phyloP scores from a whole-genome alignment of 2,113 vertebrate genomes.

The Thermophis baileyi region DNA sequence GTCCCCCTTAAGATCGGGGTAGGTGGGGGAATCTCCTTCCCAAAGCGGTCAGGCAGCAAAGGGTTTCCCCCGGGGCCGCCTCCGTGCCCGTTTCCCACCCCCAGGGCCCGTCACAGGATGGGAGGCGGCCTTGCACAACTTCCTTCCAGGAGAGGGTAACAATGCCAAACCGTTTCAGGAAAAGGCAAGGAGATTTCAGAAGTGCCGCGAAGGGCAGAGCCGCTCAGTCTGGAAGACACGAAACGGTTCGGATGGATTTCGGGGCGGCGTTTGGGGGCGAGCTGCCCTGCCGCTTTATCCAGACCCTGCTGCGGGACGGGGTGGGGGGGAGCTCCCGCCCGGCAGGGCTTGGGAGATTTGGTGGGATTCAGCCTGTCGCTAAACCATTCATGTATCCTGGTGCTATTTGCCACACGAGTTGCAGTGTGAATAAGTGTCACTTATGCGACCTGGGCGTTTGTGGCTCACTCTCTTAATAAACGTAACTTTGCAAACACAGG shows the following conservation, averaged over 20 bases:
- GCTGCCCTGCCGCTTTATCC: too few species aligned
- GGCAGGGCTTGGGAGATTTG: too few species aligned
- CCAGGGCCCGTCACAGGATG: not conserved
- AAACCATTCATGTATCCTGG: too few species aligned
- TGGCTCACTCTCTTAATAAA: not conserved
- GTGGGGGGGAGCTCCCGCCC: too few species aligned
- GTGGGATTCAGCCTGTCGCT: too few species aligned
- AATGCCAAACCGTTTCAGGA: not conserved
- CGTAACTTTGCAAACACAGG: not conserved
- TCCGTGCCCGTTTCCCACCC: too few species aligned
- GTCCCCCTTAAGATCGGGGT: not conserved
- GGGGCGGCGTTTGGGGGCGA: accelerated
- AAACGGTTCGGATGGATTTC: not conserved
- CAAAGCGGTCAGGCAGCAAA: not conserved
- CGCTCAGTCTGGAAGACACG: not conserved
- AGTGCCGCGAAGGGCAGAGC: too few species aligned
- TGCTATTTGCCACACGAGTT: not conserved
- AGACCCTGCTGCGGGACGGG: too few species aligned
- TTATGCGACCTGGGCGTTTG: not conserved
- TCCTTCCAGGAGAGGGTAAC: not conserved
- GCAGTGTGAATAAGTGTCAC: not conserved
- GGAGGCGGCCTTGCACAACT: not conserved
- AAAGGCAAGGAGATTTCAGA: not conserved
- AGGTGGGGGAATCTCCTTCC: not conserved
- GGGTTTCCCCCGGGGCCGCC: not conserved